Conservation (phyloP, 2,888 invertebrate species). For the Sepioteuthis lessoniana region DNA sequence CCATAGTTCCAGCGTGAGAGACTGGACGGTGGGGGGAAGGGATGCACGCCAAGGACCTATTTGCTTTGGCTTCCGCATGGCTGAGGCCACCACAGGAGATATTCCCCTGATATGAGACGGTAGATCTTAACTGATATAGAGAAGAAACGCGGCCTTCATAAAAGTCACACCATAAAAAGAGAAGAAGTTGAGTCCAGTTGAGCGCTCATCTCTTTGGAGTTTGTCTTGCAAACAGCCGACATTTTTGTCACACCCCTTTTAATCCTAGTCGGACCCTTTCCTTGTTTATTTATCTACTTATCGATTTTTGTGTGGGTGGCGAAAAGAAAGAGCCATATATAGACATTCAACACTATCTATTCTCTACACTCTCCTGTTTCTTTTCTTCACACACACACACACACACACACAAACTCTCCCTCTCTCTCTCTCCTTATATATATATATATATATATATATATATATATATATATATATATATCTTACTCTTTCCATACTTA, state of each 20-base stretch:
- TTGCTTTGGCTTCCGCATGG: slow-evolving; percentile 15
- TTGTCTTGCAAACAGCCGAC: not conserved
- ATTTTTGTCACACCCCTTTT: not conserved
- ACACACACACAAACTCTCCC: too few species aligned
- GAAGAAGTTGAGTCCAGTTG: not conserved
- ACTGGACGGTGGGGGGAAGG: not conserved
- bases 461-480: too few species aligned
- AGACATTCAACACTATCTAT: not conserved
- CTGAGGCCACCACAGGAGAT: slow-evolving; percentile 33
- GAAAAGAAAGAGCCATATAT: not conserved
- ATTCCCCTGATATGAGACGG: not conserved
- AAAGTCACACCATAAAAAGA: not conserved
- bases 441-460: too few species aligned
- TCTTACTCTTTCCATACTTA: too few species aligned
- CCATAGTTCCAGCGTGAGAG: not conserved
- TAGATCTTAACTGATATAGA: not conserved
- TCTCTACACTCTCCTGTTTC: not conserved
- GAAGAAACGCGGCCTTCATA: not conserved
- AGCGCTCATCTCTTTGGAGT: slow-evolving; percentile 6
- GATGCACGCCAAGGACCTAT: too few species aligned
- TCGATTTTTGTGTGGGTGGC: not conserved
- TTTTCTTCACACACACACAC: too few species aligned
- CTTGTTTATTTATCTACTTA: not conserved
- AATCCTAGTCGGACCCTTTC: not conserved
- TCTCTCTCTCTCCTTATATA: too few species aligned